phyloP scores from a whole-genome alignment of 2,113 vertebrate species.

The Glareola pratincola region DNA sequence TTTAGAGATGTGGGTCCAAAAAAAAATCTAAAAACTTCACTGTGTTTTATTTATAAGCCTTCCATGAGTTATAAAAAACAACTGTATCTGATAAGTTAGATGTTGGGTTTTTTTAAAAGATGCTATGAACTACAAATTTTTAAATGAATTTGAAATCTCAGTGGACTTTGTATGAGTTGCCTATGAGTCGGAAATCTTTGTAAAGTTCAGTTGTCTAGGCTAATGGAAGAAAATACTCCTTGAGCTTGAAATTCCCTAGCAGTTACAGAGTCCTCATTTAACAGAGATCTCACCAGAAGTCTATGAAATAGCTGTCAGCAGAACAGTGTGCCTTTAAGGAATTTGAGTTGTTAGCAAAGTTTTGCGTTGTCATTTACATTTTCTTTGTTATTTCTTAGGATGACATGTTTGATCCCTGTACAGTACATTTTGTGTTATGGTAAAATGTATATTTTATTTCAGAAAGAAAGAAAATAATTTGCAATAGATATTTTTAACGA shows the following conservation, averaged over 20 bases:
- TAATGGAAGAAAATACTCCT: background rate
- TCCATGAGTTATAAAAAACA: background rate
- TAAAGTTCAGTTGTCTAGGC: background rate
- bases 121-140: background rate
- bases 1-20: background rate
- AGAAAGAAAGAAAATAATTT: background rate
- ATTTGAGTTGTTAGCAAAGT: background rate
- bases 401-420: background rate
- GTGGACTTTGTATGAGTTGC: background rate
- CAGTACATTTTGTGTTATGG: background rate
- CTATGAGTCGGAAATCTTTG: background rate
- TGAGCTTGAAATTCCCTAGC: background rate
- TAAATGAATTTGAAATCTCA: background rate
- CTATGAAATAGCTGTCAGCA: background rate
- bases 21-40: background rate
- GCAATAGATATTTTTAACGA: background rate
- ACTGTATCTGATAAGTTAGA: background rate
- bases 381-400: background rate
- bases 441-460: background rate
- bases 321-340: background rate
- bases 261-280: background rate
- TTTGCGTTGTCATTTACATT: background rate
- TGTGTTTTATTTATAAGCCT: background rate
- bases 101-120: background rate
- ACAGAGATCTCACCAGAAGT: background rate